A percentile compares a stretch with the other conserved stretches of the same genome.
Evolutionary conservation across 2,797 vertebrate genomes (phyloP).

Genomic region (Monodelphis domestica): DNA sequence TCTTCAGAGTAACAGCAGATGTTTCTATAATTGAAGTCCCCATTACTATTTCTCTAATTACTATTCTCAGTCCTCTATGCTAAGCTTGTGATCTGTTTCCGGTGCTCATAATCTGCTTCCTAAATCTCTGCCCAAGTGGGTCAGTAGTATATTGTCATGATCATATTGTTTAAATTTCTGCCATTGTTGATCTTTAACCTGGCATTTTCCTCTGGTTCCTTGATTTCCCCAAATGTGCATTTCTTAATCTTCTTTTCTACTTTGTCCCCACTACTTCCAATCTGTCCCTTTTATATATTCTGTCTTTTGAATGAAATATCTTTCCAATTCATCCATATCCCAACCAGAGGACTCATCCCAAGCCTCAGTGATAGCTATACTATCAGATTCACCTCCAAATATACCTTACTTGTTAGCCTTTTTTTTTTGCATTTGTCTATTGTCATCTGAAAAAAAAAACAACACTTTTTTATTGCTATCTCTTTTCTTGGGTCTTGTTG

Average conservation of each 20-base stretch:
- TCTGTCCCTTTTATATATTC: neutral
- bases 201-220: neutral
- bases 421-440: neutral
- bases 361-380: neutral
- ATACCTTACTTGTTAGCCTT: neutral
- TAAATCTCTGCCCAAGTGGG: no score
- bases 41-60: no score
- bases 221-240: neutral
- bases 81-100: neutral
- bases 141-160: no score
- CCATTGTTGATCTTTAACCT: neutral
- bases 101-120: no score
- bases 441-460: neutral
- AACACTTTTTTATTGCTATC: neutral
- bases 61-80: neutral
- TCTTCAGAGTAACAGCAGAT: neutral
- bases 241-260: neutral
- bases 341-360: neutral
- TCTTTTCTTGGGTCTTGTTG: neutral
- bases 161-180: neutral
- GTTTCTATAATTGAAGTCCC: neutral
- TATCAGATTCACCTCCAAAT: neutral
- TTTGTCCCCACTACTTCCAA: neutral
- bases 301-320: neutral
- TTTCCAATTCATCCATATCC: neutral